Evolutionary conservation across 1,140 invertebrate genomes (phyloP).

Genomic region (Pseudomyrmex pallidus): DNA sequence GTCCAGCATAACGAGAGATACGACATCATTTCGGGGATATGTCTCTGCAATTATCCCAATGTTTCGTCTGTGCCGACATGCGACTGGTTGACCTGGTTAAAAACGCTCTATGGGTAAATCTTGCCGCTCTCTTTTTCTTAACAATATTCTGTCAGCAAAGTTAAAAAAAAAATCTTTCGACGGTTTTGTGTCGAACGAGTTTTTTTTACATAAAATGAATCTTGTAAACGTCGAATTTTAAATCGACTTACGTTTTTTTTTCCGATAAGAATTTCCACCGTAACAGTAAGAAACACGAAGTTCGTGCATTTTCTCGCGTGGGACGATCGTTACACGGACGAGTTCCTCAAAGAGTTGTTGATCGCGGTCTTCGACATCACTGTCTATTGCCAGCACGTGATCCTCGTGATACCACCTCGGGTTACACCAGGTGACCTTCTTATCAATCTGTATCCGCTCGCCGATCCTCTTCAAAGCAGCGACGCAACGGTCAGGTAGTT

Average conservation of each 20-base stretch:
- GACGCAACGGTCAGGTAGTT: too few relatives aligned
- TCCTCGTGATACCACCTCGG: slow-evolving; percentile 85
- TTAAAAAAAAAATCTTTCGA: too few relatives aligned
- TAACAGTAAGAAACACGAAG: slow-evolving; percentile 84
- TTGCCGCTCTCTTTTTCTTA: background rate
- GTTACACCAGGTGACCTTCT: slow-evolving; percentile 76
- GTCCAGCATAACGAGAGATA: slow-evolving; percentile 81
- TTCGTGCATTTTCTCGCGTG: slow-evolving; percentile 86
- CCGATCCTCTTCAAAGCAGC: background rate
- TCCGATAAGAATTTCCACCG: slow-evolving; percentile 73
- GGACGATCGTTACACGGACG: slow-evolving; percentile 82
- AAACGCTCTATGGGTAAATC: slow-evolving; percentile 84
- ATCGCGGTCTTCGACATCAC: slow-evolving; percentile 85
- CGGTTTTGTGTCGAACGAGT: too few relatives aligned
- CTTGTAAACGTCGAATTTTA: background rate
- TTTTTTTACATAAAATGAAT: too few relatives aligned
- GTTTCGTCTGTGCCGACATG: slow-evolving; percentile 83
- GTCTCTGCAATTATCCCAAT: slow-evolving; percentile 85
- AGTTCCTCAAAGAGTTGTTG: slow-evolving; percentile 85
- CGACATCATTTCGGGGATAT: slow-evolving; percentile 83
- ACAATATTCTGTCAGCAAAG: too few relatives aligned
- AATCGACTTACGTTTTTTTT: background rate
- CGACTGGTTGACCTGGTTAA: slow-evolving; percentile 86
- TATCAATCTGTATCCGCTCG: background rate
- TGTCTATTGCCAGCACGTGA: slow-evolving; percentile 83